phyloP scores from a whole-genome alignment of 2,888 invertebrate genomes.

The Taphrorychus bicolor region DNA sequence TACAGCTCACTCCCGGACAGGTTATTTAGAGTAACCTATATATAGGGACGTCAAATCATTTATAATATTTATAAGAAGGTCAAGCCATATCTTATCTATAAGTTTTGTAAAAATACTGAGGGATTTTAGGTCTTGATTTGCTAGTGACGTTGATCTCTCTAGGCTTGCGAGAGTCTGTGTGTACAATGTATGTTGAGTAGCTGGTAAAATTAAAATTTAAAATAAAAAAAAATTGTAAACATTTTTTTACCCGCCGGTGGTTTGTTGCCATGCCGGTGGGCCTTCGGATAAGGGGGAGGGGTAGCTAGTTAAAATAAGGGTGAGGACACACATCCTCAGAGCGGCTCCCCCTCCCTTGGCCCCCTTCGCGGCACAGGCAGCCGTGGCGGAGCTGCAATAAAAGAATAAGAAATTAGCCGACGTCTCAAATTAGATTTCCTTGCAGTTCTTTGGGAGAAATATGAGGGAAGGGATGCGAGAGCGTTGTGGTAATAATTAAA shows the following conservation, averaged over 20 bases:
- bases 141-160: too few species aligned
- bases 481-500: slow-evolving; percentile 43
- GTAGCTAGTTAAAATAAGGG: slow-evolving; percentile 53
- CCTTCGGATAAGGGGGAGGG: slow-evolving; percentile 34
- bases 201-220: neutral
- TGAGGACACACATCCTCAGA: slow-evolving; percentile 48
- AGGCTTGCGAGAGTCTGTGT: too few species aligned
- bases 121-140: too few species aligned
- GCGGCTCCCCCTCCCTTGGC: slow-evolving; percentile 24
- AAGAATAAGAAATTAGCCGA: slow-evolving; percentile 50
- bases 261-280: slow-evolving; percentile 20
- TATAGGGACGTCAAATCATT: too few species aligned
- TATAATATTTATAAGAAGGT: too few species aligned
- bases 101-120: too few species aligned
- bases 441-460: slow-evolving; percentile 45
- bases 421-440: slow-evolving; percentile 48
- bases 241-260: slow-evolving; percentile 16
- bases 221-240: neutral
- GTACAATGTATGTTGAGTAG: too few species aligned
- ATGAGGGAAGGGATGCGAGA: slow-evolving; percentile 37
- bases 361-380: slow-evolving; percentile 35
- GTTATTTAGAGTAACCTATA: too few species aligned
- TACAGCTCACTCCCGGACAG: too few species aligned
- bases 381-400: slow-evolving; percentile 43
- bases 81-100: too few species aligned